phyloP scores from a whole-genome alignment of 1,140 invertebrate species.

The Asobara japonica region DNA sequence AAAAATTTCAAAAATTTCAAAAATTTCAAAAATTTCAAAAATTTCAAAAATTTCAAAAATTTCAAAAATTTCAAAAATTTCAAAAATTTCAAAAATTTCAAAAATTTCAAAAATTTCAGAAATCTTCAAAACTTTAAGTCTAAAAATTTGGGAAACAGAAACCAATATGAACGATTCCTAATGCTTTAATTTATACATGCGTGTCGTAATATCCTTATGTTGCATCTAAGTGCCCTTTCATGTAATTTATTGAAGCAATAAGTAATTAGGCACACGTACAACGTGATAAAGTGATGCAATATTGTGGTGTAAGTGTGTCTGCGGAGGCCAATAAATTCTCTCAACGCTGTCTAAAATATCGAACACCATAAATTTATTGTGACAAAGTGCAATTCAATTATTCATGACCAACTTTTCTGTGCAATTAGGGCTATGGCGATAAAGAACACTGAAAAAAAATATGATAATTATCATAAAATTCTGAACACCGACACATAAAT shows the following conservation, averaged over 20 bases:
- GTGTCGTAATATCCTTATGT: background rate
- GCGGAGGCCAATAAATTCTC: background rate
- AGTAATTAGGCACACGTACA: constrained; percentile 11
- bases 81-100: no score
- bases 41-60: no score
- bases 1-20: no score
- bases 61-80: no score
- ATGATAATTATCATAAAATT: background rate
- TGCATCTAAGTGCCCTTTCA: background rate
- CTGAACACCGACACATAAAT: no score
- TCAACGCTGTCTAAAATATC: constrained; percentile 13
- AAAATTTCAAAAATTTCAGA: no score
- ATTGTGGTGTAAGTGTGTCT: constrained; percentile 7
- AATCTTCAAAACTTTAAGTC: no score
- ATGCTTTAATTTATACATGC: background rate
- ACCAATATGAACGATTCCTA: no score
- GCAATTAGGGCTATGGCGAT: background rate
- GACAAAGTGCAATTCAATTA: constrained; percentile 15
- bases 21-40: no score
- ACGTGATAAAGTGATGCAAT: constrained; percentile 11
- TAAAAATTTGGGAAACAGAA: no score
- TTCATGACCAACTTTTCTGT: background rate
- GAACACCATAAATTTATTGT: constrained; percentile 4
- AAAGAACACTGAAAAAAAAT: background rate
- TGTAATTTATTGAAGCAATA: constrained; percentile 10